Percentiles rank a stretch among this genome's conserved stretches.
phyloP scores from a whole-genome alignment of 2,888 invertebrate genomes.

The Automeris io region DNA sequence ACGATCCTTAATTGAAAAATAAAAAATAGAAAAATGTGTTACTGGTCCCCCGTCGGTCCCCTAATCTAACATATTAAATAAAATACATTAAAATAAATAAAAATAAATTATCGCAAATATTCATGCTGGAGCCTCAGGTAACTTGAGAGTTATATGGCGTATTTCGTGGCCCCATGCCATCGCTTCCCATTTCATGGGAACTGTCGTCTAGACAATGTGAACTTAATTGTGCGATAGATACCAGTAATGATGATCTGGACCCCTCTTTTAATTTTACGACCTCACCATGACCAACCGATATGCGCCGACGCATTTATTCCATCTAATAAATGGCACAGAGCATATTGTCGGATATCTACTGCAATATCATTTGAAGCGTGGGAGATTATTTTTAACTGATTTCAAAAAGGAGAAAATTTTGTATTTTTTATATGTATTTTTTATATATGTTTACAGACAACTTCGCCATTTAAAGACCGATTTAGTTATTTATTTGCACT shows the following conservation, averaged over 20 bases:
- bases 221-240: slow-evolving; percentile 72
- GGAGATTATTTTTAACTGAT: slow-evolving; percentile 30
- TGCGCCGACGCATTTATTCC: slow-evolving; percentile 57
- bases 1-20: no score
- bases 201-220: slow-evolving; percentile 55
- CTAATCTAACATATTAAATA: background rate
- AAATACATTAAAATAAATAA: background rate
- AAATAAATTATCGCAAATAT: background rate
- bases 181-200: slow-evolving; percentile 66
- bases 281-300: slow-evolving; percentile 53
- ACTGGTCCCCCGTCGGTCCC: background rate
- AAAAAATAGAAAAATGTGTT: slow-evolving; percentile 9
- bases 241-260: slow-evolving; percentile 55
- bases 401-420: no score
- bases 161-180: slow-evolving; percentile 17
- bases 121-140: background rate
- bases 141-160: background rate
- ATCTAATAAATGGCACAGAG: slow-evolving; percentile 63
- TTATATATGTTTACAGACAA: no score
- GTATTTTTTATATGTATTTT: no score
- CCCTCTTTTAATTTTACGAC: slow-evolving; percentile 54
- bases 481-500: no score
- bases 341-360: slow-evolving; percentile 64
- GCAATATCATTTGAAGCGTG: slow-evolving; percentile 58
- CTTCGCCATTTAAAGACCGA: no score